phyloP scores from a whole-genome alignment of 2,888 invertebrate species.

The Drosophila paranaensis region DNA sequence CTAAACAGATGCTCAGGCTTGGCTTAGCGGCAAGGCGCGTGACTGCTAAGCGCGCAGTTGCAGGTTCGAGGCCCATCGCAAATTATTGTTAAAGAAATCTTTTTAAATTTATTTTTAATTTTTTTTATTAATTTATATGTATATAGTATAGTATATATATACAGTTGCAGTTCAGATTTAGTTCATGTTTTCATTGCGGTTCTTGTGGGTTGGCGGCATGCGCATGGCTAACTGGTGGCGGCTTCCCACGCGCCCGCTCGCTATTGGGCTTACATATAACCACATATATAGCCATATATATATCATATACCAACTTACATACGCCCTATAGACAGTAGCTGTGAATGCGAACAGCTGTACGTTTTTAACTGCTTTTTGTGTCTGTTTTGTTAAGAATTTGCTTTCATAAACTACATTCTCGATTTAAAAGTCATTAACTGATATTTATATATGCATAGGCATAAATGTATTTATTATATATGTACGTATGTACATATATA shows the following conservation, averaged over 20 bases:
- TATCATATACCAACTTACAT: background rate
- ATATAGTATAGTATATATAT: background rate
- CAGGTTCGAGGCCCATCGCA: background rate
- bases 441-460: background rate
- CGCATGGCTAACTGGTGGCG: conserved; percentile 44
- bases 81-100: no score
- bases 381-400: background rate
- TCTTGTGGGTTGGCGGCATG: conserved; percentile 44
- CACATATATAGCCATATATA: background rate
- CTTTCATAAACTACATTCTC: conserved; percentile 4
- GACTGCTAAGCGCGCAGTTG: background rate
- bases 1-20: background rate
- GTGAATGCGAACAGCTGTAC: conserved; percentile 48
- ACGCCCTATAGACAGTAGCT: conserved; percentile 1
- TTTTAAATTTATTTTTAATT: no score
- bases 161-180: conserved; percentile 1
- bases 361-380: conserved; percentile 1
- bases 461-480: background rate
- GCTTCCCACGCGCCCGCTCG: conserved; percentile 46
- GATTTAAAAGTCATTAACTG: conserved; percentile 2
- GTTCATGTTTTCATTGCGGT: conserved; percentile 19
- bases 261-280: background rate
- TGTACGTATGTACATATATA: background rate
- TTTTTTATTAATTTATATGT: no score
- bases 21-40: background rate